Evolutionary conservation across 1,140 invertebrate species (phyloP).

Genomic region (Nephila pilipes): DNA sequence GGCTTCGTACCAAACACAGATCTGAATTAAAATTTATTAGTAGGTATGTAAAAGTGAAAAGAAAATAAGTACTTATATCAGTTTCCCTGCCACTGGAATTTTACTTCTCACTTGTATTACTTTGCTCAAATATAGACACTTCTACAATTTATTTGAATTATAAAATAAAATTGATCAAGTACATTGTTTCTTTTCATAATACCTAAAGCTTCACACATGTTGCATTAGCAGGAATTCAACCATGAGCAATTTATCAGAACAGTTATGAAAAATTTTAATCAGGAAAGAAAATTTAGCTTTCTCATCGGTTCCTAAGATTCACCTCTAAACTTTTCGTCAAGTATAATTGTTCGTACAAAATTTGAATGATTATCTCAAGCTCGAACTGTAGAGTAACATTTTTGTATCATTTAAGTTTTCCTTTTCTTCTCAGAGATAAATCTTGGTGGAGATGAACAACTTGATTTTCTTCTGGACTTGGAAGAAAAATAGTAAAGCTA

Average conservation of each 20-base stretch:
- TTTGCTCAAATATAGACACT: too few species aligned
- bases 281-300: background rate
- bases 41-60: too few species aligned
- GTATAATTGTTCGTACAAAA: background rate
- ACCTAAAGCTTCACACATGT: background rate
- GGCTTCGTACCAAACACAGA: background rate
- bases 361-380: constrained; percentile 16
- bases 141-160: background rate
- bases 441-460: background rate
- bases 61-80: too few species aligned
- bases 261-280: background rate
- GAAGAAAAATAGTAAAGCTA: background rate
- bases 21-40: too few species aligned
- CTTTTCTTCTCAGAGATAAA: background rate
- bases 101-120: too few species aligned
- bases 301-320: background rate
- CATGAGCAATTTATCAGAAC: background rate
- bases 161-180: background rate
- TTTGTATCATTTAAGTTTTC: background rate
- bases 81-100: too few species aligned
- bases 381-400: background rate
- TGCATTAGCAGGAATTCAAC: background rate
- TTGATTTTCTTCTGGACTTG: background rate
- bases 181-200: background rate
- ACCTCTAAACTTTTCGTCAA: background rate